Evolutionary conservation across 2,113 vertebrate species (phyloP).

Genomic region (Menidia beryllina): DNA sequence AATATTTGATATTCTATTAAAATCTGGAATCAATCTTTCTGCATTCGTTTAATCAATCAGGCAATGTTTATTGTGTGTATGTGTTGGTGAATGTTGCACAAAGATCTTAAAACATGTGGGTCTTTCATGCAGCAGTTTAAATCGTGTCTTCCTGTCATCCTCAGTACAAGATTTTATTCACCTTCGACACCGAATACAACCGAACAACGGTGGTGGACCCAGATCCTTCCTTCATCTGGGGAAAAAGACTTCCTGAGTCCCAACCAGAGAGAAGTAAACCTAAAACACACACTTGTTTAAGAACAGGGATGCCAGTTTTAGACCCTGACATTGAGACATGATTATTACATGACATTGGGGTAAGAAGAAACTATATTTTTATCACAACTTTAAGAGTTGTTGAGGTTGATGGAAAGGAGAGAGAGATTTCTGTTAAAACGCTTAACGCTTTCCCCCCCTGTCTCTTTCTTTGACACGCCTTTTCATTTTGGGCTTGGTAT

Average conservation of each 20-base stretch:
- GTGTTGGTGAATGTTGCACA: too few relatives aligned
- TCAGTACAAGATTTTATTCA: conserved; percentile 85
- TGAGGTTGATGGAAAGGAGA: neutral
- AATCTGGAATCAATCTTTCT: too few relatives aligned
- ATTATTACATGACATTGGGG: neutral
- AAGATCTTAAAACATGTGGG: neutral
- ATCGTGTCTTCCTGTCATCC: neutral
- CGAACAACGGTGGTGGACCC: neutral
- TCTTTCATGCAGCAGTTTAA: neutral
- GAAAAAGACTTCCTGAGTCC: conserved; percentile 81
- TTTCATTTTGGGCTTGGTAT: too few relatives aligned
- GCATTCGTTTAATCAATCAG: too few relatives aligned
- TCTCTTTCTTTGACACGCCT: too few relatives aligned
- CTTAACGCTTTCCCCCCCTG: neutral
- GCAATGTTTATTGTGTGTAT: too few relatives aligned
- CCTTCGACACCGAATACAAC: conserved; percentile 84
- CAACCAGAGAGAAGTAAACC: conserved; percentile 50
- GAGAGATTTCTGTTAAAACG: too few relatives aligned
- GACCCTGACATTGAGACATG: neutral
- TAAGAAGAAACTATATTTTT: neutral
- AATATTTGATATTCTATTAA: too few relatives aligned
- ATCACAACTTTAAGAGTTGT: neutral
- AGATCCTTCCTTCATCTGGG: conserved; percentile 87
- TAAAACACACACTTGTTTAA: neutral
- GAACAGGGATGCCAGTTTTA: too few relatives aligned